A percentile compares a stretch with the other conserved stretches of the same genome.
phyloP scores from a whole-genome alignment of 2,113 vertebrate genomes.

The Scomber colias region DNA sequence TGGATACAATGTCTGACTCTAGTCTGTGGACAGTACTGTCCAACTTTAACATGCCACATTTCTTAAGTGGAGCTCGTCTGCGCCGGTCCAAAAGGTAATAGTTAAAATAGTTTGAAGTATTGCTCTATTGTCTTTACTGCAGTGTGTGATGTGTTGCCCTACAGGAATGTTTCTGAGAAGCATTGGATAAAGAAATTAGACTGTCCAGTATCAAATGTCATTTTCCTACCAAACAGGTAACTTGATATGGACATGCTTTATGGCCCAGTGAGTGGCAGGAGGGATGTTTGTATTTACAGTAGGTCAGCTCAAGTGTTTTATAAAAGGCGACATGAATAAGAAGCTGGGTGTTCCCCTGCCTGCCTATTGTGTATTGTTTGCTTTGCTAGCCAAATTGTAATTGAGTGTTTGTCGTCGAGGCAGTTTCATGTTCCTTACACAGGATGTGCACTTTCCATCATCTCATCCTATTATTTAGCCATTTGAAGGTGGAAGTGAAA shows the following conservation, averaged over 20 bases:
- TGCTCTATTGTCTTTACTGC: background rate
- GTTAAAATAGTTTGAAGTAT: background rate
- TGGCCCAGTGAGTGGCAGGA: background rate
- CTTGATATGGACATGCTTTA: background rate
- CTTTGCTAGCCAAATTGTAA: constrained; percentile 44
- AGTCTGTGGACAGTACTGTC: constrained; percentile 91
- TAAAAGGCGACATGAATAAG: constrained; percentile 45
- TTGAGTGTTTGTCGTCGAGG: constrained; percentile 54
- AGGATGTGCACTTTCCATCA: constrained; percentile 45
- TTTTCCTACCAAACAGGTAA: background rate
- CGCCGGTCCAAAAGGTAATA: constrained; percentile 95
- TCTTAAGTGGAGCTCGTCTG: constrained; percentile 90
- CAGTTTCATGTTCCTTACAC: constrained; percentile 42
- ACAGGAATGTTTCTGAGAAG: background rate
- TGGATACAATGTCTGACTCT: constrained; percentile 90
- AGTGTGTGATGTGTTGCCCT: background rate
- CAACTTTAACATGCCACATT: constrained; percentile 92
- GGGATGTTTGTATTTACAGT: constrained; percentile 21
- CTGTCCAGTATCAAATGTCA: background rate
- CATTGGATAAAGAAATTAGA: background rate
- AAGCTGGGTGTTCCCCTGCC: constrained; percentile 59
- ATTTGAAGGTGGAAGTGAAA: background rate
- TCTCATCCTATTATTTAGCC: constrained; percentile 16
- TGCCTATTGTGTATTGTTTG: constrained; percentile 53
- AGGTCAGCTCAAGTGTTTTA: constrained; percentile 25